Conservation (phyloP, 2,797 vertebrate species). For the Danio jaintianensis region DNA sequence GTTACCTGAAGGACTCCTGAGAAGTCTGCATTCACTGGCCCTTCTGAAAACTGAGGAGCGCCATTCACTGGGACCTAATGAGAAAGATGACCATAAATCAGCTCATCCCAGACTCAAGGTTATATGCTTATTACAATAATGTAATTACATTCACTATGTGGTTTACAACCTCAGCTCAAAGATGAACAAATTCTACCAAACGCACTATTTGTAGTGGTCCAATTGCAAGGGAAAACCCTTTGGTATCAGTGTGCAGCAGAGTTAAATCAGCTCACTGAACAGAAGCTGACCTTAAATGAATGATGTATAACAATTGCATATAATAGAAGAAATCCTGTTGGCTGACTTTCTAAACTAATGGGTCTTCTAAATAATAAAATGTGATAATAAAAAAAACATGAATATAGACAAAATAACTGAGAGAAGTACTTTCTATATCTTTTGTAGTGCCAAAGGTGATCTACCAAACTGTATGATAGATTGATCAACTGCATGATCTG, state of each 20-base stretch:
- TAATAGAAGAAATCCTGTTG: neutral
- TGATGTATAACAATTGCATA: neutral
- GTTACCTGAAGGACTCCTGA: constrained; percentile 91
- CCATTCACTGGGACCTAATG: constrained; percentile 86
- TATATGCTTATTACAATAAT: constrained; percentile 27
- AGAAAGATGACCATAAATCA: constrained; percentile 56
- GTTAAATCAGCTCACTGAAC: neutral
- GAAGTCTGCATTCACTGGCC: constrained; percentile 89
- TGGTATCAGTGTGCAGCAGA: neutral
- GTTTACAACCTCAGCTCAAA: constrained; percentile 9
- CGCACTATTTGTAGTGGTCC: neutral
- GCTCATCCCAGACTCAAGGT: constrained; percentile 8
- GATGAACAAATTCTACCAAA: neutral
- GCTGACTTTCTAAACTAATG: neutral
- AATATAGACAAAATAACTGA: neutral
- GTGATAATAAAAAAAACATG: neutral
- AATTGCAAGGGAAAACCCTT: neutral
- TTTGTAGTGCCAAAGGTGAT: neutral
- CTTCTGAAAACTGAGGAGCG: constrained; percentile 89
- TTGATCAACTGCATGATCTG: neutral
- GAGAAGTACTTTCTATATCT: neutral
- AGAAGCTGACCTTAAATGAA: constrained; percentile 4
- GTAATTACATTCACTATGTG: neutral
- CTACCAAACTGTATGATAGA: neutral
- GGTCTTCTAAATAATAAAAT: neutral